These are phyloP conservation scores for Pogoniulus pusillus DNA, from an alignment of 2,797 vertebrate species.

Conservation along the genomic window DNA sequence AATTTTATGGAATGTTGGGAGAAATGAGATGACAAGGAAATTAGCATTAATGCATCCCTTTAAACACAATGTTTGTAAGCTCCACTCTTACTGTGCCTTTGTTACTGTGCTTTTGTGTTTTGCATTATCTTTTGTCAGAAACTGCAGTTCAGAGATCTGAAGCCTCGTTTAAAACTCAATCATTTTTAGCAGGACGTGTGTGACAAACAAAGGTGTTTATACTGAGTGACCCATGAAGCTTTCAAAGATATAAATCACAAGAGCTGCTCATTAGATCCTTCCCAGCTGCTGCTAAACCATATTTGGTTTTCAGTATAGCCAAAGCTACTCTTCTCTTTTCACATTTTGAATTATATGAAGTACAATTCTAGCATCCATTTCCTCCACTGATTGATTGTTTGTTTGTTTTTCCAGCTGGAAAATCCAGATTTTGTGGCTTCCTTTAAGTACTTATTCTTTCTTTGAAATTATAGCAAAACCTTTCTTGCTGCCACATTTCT, in stretches of 20 bases:
- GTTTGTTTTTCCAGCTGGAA: neutral
- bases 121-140: neutral
- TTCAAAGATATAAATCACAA: neutral
- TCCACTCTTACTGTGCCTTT: neutral
- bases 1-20: neutral
- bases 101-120: neutral
- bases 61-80: neutral
- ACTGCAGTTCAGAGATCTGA: neutral
- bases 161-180: slow-evolving; percentile 26
- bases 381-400: neutral
- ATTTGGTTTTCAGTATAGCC: neutral
- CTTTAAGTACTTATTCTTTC: neutral
- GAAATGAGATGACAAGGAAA: neutral
- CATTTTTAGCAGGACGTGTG: slow-evolving; percentile 29
- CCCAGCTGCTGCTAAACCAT: neutral
- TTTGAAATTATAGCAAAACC: neutral
- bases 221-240: neutral
- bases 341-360: neutral
- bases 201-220: slow-evolving; percentile 22
- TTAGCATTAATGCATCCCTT: neutral
- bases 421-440: neutral
- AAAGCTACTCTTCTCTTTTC: neutral
- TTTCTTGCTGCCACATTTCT: neutral
- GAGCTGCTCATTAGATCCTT: neutral
- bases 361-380: neutral